These are phyloP conservation scores for Phyllopteryx taeniolatus DNA, from an alignment of 2,113 vertebrate species.

Conservation along the genomic window DNA sequence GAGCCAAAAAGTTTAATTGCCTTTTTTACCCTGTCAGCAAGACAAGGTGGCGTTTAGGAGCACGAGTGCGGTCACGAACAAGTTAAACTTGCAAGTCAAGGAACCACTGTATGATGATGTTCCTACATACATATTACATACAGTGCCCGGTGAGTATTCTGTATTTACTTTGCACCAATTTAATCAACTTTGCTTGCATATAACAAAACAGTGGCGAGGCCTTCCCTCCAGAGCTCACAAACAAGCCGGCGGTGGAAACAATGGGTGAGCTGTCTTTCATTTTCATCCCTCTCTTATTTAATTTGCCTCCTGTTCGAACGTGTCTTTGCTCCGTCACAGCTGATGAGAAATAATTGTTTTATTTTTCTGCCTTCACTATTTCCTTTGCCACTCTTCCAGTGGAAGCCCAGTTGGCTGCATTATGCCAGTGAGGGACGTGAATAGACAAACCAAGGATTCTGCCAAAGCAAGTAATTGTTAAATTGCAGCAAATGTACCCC, in stretches of 20 bases:
- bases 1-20: too few species aligned
- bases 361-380: constrained; percentile 40
- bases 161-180: neutral
- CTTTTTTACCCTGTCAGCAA: too few species aligned
- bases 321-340: constrained; percentile 37
- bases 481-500: constrained; percentile 62
- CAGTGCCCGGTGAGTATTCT: neutral
- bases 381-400: constrained; percentile 41
- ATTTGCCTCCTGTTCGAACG: constrained; percentile 51
- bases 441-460: constrained; percentile 50
- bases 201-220: neutral
- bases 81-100: too few species aligned
- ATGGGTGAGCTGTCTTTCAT: constrained; percentile 16
- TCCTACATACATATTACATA: neutral
- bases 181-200: constrained; percentile 14
- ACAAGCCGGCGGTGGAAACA: constrained; percentile 19
- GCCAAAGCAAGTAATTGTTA: constrained; percentile 58
- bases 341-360: constrained; percentile 61
- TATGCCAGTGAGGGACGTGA: constrained; percentile 42
- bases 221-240: constrained; percentile 7
- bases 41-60: too few species aligned
- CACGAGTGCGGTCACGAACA: too few species aligned
- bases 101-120: neutral
- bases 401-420: constrained; percentile 39
- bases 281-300: constrained; percentile 34